Evolutionary conservation across 2,113 vertebrate species (phyloP), one percentile per base, ranked within the genome.

Genomic region (Megalops atlanticus): DNA sequence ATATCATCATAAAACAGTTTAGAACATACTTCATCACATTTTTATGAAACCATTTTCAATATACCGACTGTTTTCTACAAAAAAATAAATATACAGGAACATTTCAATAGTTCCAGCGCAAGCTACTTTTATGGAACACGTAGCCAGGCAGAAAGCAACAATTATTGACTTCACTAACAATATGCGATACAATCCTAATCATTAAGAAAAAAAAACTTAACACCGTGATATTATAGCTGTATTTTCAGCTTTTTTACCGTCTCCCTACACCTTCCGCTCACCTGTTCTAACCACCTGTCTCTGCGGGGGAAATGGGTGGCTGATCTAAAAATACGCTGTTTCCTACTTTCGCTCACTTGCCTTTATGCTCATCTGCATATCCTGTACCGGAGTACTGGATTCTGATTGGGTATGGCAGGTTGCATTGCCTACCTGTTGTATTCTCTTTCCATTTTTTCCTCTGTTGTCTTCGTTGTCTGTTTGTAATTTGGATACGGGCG

Each of bases 351-450:
- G 2, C 74, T 82, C 27, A 69, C 80, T 83, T 18, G 69, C 38
- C 24, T 84, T 58, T 85, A 85, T n/a, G n/a, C n/a, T n/a, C n/a
- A 91, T 89, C 89, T 91, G 73, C 58, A 64, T 74, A 4, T 74
- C 87, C 74, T 33, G 0, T 0, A 86, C 87, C 89, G 87, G 84
- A 88, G 90, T 89, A 68, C 10, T 2, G 27, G 47, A 6, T 76
- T 27, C 87, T 89, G 86, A 90, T 92, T 92, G 91, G 90, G 74
- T 31, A 0, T 0, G n/a, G n/a, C 1, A 18, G 41, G 16, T 73
- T 38, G 31, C 75, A 68, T 41, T 36, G 36, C 36, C 58, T 64
- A 64, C 58, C 31, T 64, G n/a, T 24, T 15, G 58, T n/a, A 8
- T n/a, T 64, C 24, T 27, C 31, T n/a, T 6, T 64, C 21, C 11